Evolutionary conservation across 92 coral and sea anemone species (phyloP), one percentile per base, ranked within the genome.

Genomic region (Desmophyllum pertusum): DNA sequence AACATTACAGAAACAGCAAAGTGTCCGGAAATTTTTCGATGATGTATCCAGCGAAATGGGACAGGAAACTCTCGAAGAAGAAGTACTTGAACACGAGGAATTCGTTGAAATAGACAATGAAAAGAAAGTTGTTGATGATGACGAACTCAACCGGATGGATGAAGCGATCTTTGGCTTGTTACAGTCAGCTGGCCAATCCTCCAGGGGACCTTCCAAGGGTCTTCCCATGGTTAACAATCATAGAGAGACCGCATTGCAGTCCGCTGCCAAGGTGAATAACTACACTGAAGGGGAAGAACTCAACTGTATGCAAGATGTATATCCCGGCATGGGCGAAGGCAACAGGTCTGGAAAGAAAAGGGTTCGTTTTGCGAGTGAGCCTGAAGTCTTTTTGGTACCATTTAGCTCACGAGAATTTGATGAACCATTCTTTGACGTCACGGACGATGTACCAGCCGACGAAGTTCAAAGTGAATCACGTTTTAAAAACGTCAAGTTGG

Each of bases 361-460:
- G 14, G 81, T 77, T 77, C 81, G 52, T 25, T 37, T 77, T 11
- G 30, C 37, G 5, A 36, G 61, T 1, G 81, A 77, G 52, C 81
- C 81, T 25, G 81, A 77, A 38, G 70, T 77, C 3, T 77, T 77
- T 53, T 33, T 55, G 11, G 82, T 78, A 38, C 82, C 82, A 61
- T 78, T 78, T 57, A 78, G 82, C 50, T 78, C 82, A 59, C 46
- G 71, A 59, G 82, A 78, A 45, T 78, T 78, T 64, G 71, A 62
- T 40, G 82, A 78, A 40, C 82, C 82, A 10, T 76, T 23, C 55
- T 61, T 78, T 78, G 82, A 78, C 23, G 82, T 39, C 31, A 38
- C 51, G 10, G 81, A 57, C 17, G 21, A 2, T 5, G 14, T 10
- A 55, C 39, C 52, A 23, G 40, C 64, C 1, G 31, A 31, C 15